Base-by-base conservation (phyloP, 2,113 vertebrate genomes). In the Brienomyrus longianalis region DNA sequence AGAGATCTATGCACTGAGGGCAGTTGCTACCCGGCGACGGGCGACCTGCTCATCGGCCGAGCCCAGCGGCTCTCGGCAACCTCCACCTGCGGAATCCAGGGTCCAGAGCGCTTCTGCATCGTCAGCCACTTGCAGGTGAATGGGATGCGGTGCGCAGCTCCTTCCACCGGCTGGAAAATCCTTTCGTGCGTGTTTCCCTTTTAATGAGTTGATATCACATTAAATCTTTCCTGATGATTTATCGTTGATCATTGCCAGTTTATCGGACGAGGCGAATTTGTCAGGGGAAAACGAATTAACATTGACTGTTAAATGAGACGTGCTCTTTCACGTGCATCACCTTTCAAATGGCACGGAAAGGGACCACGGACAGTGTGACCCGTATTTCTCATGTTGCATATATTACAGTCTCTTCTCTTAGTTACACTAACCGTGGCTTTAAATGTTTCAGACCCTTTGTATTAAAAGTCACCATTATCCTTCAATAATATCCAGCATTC, bases 101-200 rank as follows among this genome's bases (percentile, higher is more conserved):
- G 93, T 31, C 97, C 97, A 0, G 96, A 98, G 88, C 97, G 97
- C 0, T 99, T 98, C 93, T 99, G 98, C 92, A 99, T 99, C 21
- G 98, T 99, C 93, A 99, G 98, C 95, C 98, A 99, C 93, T 96
- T 99, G 90, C 98, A 99, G 98, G 98, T 99, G 96, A 83, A 17
- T 11, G 13, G 19, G 27, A 13, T 15, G 66, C 4, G 48, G 84
- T 3, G 5, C 6, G 35, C 74, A 35, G 17, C 23, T 62, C 8
- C 8, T 62, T 62, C 23, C 0, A 9, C 56, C 7, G 56, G 56
- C 7, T 62, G 21, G 23, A 59, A 59, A 59, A n/a, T n/a, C 56
- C 56, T 59, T 59, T 59, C 21, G 21, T 59, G 56, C 56, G 8
- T 23, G 56, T 23, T 59, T 6, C 56, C 21, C 56, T 59, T 59